Evolutionary conservation across 2,797 vertebrate species (phyloP), one percentile per base, ranked within the genome.

Genomic region (Pteropus rufus): DNA sequence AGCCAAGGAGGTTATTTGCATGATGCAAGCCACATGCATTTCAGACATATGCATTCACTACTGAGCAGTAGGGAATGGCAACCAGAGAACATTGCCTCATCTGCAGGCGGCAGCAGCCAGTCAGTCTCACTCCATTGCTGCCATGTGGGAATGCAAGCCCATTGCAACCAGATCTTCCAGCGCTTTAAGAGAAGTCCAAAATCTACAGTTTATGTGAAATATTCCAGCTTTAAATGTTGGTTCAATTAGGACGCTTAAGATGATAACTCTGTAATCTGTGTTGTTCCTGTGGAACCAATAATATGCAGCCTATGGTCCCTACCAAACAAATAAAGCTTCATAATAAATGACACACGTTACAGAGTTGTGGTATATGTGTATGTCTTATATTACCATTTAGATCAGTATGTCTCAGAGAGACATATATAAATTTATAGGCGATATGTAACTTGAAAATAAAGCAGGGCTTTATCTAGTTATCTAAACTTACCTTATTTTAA

Each of bases 371-470:
- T 8, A 0, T 56, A 11, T 12, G 1, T 26, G 29, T 34, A 36
- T 56, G 49, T 23, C 36, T 85, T 52, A 15, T 6, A 70, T 44
- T 29, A 69, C 15, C 23, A 41, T 10, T 64, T 49, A 87, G 26
- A 41, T 39, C 58, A 72, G 14, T 5, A 29, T 69, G 73, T 81
- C 31, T 44, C 41, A 62, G 58, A 58, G 49, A 65, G 67, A 77
- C 52, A 19, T 21, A 87, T 21, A 65, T 10, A 65, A 73, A 58
- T 58, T 18, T 36, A 58, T n/a, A 39, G 26, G 19, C 65, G 75
- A 69, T 5, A 49, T 23, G 70, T 10, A 83, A 64, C 44, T 69
- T 90, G 46, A 83, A 91, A 96, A 86, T 52, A 70, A 65, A 39
- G 7, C 54, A 52, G 3, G 64, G 12, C 9, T 90, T 87, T 91